Conservation (phyloP, 2,888 invertebrate genomes). For the Lucinisca nassula region DNA sequence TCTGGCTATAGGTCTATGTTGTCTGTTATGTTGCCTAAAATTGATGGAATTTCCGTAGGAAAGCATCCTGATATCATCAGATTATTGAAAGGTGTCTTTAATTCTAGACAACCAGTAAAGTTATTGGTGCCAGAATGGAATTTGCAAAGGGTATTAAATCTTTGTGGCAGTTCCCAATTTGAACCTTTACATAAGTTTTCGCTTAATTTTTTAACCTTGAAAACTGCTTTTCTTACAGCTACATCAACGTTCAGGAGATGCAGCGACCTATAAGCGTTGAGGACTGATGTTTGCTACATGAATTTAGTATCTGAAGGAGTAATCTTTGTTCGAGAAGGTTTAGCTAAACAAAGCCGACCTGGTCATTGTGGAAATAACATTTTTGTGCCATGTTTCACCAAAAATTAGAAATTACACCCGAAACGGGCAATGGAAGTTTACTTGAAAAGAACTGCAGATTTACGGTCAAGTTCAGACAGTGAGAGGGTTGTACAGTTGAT, state of each 20-base stretch:
- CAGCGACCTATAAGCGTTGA: background rate
- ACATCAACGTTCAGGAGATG: background rate
- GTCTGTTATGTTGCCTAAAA: constrained; percentile 20
- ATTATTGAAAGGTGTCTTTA: constrained; percentile 32
- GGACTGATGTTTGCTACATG: background rate
- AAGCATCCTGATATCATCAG: constrained; percentile 29
- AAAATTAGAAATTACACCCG: too few relatives aligned
- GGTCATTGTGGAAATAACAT: too few relatives aligned
- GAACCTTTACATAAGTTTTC: background rate
- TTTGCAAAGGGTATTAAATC: constrained; percentile 21
- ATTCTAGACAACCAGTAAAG: constrained; percentile 27
- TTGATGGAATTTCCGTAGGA: constrained; percentile 10
- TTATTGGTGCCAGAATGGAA: constrained; percentile 39
- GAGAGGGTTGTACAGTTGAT: too few relatives aligned
- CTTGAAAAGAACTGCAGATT: too few relatives aligned
- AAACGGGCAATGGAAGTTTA: too few relatives aligned
- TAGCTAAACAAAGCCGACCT: too few relatives aligned
- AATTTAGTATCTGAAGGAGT: background rate
- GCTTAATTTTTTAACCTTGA: background rate
- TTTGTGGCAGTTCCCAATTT: constrained; percentile 8
- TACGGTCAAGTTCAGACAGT: too few relatives aligned
- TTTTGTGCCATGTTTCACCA: too few relatives aligned
- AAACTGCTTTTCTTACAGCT: background rate
- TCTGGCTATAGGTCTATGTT: constrained; percentile 41
- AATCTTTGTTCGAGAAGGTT: background rate